Evolutionary conservation across 2,113 vertebrate genomes (phyloP).

Genomic region (Nycticebus coucang): DNA sequence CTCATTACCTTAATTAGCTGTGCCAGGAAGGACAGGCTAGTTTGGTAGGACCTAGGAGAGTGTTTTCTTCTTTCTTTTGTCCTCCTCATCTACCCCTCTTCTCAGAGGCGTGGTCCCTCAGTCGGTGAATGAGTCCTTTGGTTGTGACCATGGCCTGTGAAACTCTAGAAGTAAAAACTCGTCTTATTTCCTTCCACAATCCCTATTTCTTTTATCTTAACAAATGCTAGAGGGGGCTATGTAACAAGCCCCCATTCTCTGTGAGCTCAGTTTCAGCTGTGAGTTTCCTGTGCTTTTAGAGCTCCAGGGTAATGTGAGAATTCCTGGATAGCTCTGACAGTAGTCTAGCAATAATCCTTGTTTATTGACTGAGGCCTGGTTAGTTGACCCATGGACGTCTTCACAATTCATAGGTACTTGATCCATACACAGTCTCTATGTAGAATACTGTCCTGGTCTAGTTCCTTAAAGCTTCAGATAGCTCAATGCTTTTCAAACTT

Average conservation of each 20-base stretch:
- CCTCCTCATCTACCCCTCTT: not conserved
- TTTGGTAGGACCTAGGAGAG: not conserved
- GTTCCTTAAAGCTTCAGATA: not conserved
- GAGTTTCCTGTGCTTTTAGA: not conserved
- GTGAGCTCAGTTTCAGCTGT: not conserved
- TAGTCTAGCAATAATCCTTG: not conserved
- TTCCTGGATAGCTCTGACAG: not conserved
- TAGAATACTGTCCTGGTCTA: not conserved
- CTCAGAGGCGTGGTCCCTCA: not conserved
- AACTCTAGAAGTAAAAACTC: not conserved
- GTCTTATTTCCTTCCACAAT: conserved; percentile 38
- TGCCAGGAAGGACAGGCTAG: not conserved
- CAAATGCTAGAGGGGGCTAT: not conserved
- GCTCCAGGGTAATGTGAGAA: not conserved
- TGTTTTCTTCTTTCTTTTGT: not conserved
- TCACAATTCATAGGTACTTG: not conserved
- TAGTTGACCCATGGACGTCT: not conserved
- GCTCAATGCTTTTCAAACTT: conserved; percentile 1
- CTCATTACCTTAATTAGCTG: not conserved
- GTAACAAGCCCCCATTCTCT: not conserved
- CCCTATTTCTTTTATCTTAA: conserved; percentile 29
- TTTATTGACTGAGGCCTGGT: not conserved
- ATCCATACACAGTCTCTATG: not conserved
- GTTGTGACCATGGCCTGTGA: not conserved
- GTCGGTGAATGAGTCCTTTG: conserved; percentile 5